These are phyloP conservation scores for Pecten maximus DNA, from an alignment of 2,888 invertebrate genomes.

Conservation along the genomic window DNA sequence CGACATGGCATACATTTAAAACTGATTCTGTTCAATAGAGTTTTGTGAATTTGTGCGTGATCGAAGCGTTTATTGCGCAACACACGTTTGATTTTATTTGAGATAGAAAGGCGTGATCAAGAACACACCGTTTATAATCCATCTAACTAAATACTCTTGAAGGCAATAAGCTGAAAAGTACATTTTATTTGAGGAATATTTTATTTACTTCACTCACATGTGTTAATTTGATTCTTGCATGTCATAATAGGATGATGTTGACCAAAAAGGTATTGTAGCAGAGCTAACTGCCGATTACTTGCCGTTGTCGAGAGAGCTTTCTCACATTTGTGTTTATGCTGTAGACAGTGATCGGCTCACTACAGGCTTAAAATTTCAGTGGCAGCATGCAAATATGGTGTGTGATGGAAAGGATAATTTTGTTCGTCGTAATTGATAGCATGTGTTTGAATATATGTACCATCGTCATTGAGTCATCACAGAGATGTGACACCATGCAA, in stretches of 20 bases:
- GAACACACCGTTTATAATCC: neutral
- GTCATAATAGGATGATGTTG: neutral
- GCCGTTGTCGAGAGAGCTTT: neutral
- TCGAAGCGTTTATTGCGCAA: neutral
- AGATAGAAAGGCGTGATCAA: neutral
- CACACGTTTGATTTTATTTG: neutral
- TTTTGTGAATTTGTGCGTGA: neutral
- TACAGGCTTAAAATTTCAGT: neutral
- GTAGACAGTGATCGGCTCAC: neutral
- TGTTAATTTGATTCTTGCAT: slow-evolving; percentile 1
- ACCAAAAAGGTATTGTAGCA: neutral
- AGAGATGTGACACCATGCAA: neutral
- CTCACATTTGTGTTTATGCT: neutral
- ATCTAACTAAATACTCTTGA: neutral
- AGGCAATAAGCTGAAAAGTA: slow-evolving; percentile 1
- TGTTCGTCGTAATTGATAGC: slow-evolving; percentile 3
- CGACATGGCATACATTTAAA: neutral
- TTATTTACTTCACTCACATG: neutral
- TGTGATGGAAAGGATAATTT: neutral
- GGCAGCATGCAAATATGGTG: neutral
- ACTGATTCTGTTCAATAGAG: neutral
- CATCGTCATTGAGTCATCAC: neutral
- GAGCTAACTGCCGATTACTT: neutral
- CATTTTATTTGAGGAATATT: slow-evolving; percentile 6
- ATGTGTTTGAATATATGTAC: neutral